phyloP scores from a whole-genome alignment of 2,113 vertebrate genomes.

The Procavia capensis region DNA sequence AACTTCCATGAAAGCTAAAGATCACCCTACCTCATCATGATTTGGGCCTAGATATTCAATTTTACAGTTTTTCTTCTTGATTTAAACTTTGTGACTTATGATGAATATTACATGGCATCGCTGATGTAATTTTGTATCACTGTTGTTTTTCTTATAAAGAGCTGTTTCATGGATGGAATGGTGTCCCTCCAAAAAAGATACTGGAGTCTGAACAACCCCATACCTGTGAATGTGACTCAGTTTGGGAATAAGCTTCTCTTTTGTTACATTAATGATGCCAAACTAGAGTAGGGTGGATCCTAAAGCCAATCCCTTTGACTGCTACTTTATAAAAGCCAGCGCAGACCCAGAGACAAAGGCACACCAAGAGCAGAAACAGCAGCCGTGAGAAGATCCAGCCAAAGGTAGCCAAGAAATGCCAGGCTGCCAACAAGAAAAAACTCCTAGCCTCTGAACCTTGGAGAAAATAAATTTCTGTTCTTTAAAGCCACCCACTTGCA shows the following conservation, averaged over 20 bases:
- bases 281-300: not conserved
- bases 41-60: conserved; percentile 4
- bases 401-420: not conserved
- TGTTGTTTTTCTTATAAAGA: conserved; percentile 24
- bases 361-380: not conserved
- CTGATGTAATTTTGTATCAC: conserved; percentile 2
- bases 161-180: not conserved
- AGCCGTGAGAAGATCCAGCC: not conserved
- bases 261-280: not conserved
- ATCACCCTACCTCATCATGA: not conserved
- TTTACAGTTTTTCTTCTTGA: not conserved
- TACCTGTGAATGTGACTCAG: not conserved
- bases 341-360: not conserved
- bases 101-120: not conserved
- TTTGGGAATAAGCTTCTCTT: not conserved
- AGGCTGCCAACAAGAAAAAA: not conserved
- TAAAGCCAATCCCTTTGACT: not conserved
- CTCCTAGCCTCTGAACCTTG: not conserved
- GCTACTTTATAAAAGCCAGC: no score
- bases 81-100: not conserved
- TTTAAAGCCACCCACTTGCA: not conserved
- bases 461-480: not conserved
- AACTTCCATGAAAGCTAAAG: not conserved
- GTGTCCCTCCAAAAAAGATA: not conserved
- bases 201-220: not conserved